Evolutionary conservation across 1,140 invertebrate species (phyloP).

Genomic region (Centruroides vittatus): DNA sequence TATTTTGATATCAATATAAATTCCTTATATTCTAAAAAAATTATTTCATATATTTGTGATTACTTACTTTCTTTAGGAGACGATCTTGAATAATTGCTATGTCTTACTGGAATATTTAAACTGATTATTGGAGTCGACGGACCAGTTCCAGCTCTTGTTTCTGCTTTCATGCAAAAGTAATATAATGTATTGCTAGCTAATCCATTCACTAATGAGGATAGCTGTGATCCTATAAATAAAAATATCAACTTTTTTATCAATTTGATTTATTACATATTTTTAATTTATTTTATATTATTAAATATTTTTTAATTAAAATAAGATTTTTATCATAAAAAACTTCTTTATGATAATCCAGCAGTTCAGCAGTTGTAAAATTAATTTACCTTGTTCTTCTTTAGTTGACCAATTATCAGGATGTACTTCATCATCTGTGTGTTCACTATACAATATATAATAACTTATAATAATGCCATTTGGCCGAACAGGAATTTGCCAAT

Average conservation of each 20-base stretch:
- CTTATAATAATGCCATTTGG: conserved; percentile 34
- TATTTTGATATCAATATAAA: too few relatives aligned
- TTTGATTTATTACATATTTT: too few relatives aligned
- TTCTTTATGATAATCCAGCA: too few relatives aligned
- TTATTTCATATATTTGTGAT: neutral
- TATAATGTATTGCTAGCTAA: conserved; percentile 35
- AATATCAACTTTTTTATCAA: too few relatives aligned
- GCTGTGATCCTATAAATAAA: conserved; percentile 22
- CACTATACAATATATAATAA: conserved; percentile 30
- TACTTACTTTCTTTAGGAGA: conserved; percentile 11
- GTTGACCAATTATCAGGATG: conserved; percentile 25
- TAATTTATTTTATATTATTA: too few relatives aligned
- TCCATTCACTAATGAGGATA: conserved; percentile 15
- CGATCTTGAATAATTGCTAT: conserved; percentile 2
- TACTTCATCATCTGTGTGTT: conserved; percentile 27
- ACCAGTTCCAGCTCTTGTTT: conserved; percentile 37
- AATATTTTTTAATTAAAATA: too few relatives aligned
- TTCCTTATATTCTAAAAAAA: neutral
- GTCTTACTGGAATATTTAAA: conserved; percentile 12
- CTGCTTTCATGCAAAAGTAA: conserved; percentile 37
- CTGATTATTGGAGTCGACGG: conserved; percentile 17
- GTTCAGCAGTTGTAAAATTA: neutral
- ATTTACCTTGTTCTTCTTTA: conserved; percentile 24
- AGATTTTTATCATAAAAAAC: too few relatives aligned
- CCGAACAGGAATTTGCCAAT: conserved; percentile 35